These are phyloP conservation scores for Bambusicola thoracicus DNA, from an alignment of 2,113 vertebrate genomes.

Conservation along the genomic window DNA sequence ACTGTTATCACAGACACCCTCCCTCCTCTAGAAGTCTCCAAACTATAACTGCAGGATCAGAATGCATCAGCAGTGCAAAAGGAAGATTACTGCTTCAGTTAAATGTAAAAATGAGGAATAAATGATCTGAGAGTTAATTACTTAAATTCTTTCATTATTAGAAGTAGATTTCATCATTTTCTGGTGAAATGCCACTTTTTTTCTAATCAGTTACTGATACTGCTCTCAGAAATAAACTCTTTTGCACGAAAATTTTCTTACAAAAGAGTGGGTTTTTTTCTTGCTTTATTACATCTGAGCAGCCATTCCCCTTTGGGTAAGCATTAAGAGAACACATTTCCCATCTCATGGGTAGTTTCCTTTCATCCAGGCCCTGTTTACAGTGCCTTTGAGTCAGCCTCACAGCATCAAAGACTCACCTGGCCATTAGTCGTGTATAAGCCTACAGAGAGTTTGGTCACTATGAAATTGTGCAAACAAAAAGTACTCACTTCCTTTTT, in stretches of 20 bases:
- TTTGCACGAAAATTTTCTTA: neutral
- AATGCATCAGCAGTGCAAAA: neutral
- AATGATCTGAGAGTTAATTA: neutral
- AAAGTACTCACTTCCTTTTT: slow-evolving; percentile 85
- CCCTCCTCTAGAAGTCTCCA: neutral
- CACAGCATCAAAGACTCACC: neutral
- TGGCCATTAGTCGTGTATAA: neutral
- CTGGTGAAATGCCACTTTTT: neutral
- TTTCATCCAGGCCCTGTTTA: neutral
- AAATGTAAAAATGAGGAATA: neutral
- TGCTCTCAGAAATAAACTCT: neutral
- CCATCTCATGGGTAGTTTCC: accelerated
- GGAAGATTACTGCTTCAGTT: neutral
- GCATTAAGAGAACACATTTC: neutral
- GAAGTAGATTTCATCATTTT: neutral
- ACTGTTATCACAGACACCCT: neutral
- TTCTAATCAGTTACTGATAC: neutral
- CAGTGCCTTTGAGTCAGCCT: neutral
- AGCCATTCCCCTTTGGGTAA: neutral
- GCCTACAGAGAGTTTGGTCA: neutral
- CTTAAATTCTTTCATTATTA: neutral
- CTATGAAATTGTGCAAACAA: neutral
- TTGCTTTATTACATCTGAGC: neutral
- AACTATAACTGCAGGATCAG: neutral
- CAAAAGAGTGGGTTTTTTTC: neutral